Evolutionary conservation across 1,140 invertebrate species (phyloP).

Genomic region (Apis florea): DNA sequence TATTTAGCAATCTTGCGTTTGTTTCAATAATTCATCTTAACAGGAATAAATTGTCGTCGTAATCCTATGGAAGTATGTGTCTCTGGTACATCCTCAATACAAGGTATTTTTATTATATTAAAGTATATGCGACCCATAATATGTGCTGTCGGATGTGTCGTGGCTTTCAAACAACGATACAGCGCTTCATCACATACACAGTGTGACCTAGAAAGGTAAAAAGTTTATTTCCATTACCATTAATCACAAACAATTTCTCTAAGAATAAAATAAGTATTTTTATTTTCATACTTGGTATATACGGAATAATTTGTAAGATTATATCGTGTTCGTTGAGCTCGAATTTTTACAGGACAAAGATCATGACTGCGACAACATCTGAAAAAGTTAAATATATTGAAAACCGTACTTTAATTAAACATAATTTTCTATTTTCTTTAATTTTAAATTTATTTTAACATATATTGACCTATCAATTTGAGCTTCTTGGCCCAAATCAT

Average conservation of each 20-base stretch:
- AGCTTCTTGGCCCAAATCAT: slow-evolving; percentile 87
- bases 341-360: slow-evolving; percentile 88
- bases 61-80: slow-evolving; percentile 15
- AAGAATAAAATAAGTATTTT: background rate
- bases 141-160: slow-evolving; percentile 85
- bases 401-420: background rate
- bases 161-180: slow-evolving; percentile 89
- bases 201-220: slow-evolving; percentile 83
- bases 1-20: background rate
- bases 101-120: slow-evolving; percentile 90
- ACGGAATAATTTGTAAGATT: slow-evolving; percentile 91
- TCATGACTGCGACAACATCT: slow-evolving; percentile 92
- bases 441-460: background rate
- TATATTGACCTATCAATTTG: slow-evolving; percentile 83
- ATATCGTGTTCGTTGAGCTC: slow-evolving; percentile 87
- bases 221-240: background rate
- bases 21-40: slow-evolving; percentile 61
- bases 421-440: background rate
- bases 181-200: slow-evolving; percentile 92
- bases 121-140: slow-evolving; percentile 94
- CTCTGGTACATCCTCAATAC: slow-evolving; percentile 83
- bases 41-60: slow-evolving; percentile 61
- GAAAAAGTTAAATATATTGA: slow-evolving; percentile 54
- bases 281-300: slow-evolving; percentile 88
- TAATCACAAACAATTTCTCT: background rate